Evolutionary conservation across 1,140 invertebrate genomes (phyloP).

Genomic region (Bombus impatiens): DNA sequence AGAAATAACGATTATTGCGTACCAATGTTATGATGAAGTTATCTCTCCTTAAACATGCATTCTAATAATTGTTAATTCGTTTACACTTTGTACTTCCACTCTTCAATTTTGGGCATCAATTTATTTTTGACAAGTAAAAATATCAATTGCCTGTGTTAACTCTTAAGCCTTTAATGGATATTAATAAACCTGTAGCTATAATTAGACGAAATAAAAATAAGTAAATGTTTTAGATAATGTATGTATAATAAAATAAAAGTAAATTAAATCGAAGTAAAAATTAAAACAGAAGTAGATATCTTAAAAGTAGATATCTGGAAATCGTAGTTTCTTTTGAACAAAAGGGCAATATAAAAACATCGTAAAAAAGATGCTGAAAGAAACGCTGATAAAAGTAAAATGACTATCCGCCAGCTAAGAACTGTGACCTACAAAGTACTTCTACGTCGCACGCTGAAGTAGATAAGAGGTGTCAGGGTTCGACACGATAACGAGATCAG

Average conservation of each 20-base stretch:
- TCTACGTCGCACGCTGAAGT: conserved; percentile 16
- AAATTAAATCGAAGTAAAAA: not conserved
- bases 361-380: not conserved
- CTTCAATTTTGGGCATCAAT: conserved; percentile 18
- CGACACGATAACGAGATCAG: conserved; percentile 52
- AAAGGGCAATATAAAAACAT: not conserved
- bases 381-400: not conserved
- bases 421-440: conserved; percentile 29
- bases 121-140: not conserved
- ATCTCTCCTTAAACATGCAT: conserved; percentile 17
- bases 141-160: not conserved
- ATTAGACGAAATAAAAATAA: too few relatives aligned
- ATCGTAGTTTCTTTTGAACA: not conserved
- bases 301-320: not conserved
- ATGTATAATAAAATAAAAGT: not conserved
- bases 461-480: conserved; percentile 72
- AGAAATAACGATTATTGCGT: not conserved
- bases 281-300: not conserved
- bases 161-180: too few relatives aligned
- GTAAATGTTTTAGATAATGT: too few relatives aligned
- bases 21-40: not conserved
- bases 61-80: not conserved
- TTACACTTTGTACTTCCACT: conserved; percentile 19
- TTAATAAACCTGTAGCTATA: too few relatives aligned
- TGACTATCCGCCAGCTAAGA: conserved; percentile 3